Conservation (phyloP, 2,113 vertebrate species). For the Pimephales promelas region DNA sequence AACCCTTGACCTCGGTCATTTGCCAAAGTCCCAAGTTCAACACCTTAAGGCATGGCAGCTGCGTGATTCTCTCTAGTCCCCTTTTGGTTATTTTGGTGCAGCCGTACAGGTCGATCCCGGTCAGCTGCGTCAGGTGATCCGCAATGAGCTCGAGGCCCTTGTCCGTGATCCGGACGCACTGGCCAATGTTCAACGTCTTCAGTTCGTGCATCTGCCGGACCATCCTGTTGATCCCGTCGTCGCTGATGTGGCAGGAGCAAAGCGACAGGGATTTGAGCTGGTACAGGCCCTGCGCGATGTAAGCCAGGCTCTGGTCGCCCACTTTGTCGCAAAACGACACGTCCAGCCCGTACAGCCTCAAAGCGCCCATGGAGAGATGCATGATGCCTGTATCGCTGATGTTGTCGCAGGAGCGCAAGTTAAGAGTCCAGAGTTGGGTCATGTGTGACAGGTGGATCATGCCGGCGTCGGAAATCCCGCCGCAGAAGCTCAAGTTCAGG, state of each 20-base stretch:
- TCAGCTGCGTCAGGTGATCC: slow-evolving; percentile 95
- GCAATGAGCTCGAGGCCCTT: slow-evolving; percentile 97
- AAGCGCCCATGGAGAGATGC: slow-evolving; percentile 96
- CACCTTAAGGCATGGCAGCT: slow-evolving; percentile 99
- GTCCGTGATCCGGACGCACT: slow-evolving; percentile 97
- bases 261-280: slow-evolving; percentile 95
- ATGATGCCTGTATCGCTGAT: slow-evolving; percentile 98
- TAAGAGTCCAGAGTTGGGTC: slow-evolving; percentile 93
- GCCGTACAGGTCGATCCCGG: slow-evolving; percentile 95
- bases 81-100: slow-evolving; percentile 98
- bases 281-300: slow-evolving; percentile 95
- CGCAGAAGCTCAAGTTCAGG: slow-evolving; percentile 98
- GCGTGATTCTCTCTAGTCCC: slow-evolving; percentile 96
- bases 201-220: slow-evolving; percentile 98
- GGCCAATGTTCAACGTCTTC: slow-evolving; percentile 96
- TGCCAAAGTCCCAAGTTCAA: slow-evolving; percentile 96
- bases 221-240: slow-evolving; percentile 97
- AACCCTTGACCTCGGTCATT: slow-evolving; percentile 98
- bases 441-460: slow-evolving; percentile 98
- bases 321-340: slow-evolving; percentile 99
- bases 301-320: slow-evolving; percentile 95
- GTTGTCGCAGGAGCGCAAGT: slow-evolving; percentile 96
- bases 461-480: slow-evolving; percentile 94
- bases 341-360: slow-evolving; percentile 90
- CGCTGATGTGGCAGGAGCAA: slow-evolving; percentile 97